phyloP scores from a whole-genome alignment of 2,797 vertebrate species.

The Macrochelys suwanniensis region DNA sequence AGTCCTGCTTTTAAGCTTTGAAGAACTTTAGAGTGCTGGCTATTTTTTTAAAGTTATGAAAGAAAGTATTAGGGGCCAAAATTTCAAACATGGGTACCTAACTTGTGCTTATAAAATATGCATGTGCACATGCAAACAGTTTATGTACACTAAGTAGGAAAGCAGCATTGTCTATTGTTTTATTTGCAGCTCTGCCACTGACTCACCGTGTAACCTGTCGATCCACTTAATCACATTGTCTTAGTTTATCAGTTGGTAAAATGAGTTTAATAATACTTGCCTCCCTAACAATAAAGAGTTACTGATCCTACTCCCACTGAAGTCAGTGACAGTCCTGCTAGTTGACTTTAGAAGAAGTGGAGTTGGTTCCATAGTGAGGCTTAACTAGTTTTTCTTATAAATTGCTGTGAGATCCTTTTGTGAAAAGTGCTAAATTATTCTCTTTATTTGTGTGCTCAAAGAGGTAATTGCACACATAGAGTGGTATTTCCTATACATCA shows the following conservation, averaged over 20 bases:
- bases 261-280: background rate
- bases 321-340: background rate
- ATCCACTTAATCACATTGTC: background rate
- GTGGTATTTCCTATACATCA: background rate
- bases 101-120: background rate
- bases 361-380: background rate
- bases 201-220: background rate
- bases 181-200: background rate
- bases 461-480: background rate
- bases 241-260: background rate
- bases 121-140: background rate
- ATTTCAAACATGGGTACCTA: background rate
- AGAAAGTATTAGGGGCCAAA: background rate
- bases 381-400: slow-evolving; percentile 25
- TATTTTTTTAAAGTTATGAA: background rate
- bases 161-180: background rate
- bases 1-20: background rate
- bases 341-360: background rate
- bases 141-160: background rate
- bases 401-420: background rate
- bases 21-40: background rate
- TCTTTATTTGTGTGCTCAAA: slow-evolving; percentile 7
- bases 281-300: background rate
- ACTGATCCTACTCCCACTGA: slow-evolving; percentile 7
- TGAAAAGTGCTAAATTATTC: slow-evolving; percentile 22